Evolutionary conservation across 2,797 vertebrate genomes (phyloP).

Genomic region (Sardinella longiceps): DNA sequence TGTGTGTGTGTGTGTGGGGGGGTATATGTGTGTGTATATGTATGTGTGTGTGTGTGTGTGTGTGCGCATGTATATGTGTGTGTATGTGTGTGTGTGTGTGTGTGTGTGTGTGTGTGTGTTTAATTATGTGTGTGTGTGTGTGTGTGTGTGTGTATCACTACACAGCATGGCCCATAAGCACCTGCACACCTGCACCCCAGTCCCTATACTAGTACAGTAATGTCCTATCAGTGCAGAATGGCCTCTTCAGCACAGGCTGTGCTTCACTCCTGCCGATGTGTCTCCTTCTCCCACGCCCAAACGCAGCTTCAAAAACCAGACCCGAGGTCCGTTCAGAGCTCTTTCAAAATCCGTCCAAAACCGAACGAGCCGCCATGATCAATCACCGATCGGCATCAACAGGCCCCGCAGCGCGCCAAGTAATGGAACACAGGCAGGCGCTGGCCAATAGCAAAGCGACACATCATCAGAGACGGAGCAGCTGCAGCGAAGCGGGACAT

Average conservation of each 20-base stretch:
- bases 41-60: too few species aligned
- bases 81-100: too few species aligned
- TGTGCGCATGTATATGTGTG: too few species aligned
- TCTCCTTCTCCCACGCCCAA: not conserved
- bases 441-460: not conserved
- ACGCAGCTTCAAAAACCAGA: not conserved
- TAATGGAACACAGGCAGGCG: constrained; percentile 2
- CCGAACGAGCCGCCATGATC: not conserved
- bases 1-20: constrained; percentile 43
- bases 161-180: not conserved
- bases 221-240: not conserved
- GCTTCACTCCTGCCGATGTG: not conserved
- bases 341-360: not conserved
- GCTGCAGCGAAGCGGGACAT: not conserved
- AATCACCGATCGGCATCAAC: not conserved
- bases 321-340: not conserved
- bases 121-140: not conserved
- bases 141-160: constrained; percentile 13
- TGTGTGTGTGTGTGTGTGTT: too few species aligned
- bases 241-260: not conserved
- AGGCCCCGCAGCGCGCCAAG: not conserved
- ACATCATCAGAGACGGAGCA: not conserved
- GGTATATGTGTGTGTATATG: too few species aligned
- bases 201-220: not conserved
- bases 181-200: not conserved